phyloP scores from a whole-genome alignment of 1,140 invertebrate genomes.

The Babylonia areolata region DNA sequence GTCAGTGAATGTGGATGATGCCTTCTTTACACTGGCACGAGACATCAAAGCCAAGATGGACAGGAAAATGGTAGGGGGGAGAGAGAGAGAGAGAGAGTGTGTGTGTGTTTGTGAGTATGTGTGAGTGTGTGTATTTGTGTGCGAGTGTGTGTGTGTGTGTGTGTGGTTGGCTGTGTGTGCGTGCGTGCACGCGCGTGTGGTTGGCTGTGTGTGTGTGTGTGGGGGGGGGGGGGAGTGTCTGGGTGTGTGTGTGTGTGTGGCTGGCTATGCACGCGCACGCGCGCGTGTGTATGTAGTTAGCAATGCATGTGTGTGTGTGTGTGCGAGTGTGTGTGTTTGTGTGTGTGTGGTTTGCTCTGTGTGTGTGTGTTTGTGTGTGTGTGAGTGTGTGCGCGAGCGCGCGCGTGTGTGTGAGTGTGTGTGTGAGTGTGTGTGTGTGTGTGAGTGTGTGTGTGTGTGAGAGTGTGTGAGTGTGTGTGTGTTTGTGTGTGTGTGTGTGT shows the following conservation, averaged over 20 bases:
- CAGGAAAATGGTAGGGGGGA: slow-evolving; percentile 73
- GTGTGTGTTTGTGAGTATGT: background rate
- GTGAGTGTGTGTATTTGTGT: slow-evolving; percentile 45
- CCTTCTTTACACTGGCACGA: slow-evolving; percentile 90
- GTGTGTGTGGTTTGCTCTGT: background rate
- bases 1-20: slow-evolving; percentile 97
- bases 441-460: too few relatives aligned
- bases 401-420: too few relatives aligned
- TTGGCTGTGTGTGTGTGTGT: slow-evolving; percentile 46
- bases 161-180: background rate
- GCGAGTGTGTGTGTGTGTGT: slow-evolving; percentile 45
- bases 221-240: background rate
- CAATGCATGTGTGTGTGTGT: background rate
- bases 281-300: background rate
- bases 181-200: slow-evolving; percentile 71
- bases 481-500: too few relatives aligned
- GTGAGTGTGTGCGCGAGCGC: too few relatives aligned
- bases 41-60: slow-evolving; percentile 83
- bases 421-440: too few relatives aligned
- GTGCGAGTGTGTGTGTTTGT: background rate
- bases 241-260: background rate
- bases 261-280: background rate
- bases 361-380: background rate
- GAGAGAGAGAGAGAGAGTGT: too few relatives aligned
- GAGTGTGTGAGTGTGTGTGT: too few relatives aligned